phyloP scores from a whole-genome alignment of 2,888 invertebrate species.

The Sarcophaga carnaria region DNA sequence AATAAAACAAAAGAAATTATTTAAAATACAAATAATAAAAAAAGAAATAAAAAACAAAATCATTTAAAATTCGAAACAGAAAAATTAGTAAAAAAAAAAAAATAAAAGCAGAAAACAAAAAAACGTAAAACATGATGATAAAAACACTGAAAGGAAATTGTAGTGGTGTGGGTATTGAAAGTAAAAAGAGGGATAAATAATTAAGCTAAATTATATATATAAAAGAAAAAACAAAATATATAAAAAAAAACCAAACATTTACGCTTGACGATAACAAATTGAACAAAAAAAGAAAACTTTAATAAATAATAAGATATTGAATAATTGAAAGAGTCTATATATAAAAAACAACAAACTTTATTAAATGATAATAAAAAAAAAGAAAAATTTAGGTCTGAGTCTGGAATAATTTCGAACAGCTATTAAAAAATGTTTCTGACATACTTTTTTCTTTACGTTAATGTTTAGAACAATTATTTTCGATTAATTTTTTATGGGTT shows the following conservation, averaged over 20 bases:
- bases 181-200: constrained; percentile 52
- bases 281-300: constrained; percentile 36
- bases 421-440: constrained; percentile 6
- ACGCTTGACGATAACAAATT: constrained; percentile 64
- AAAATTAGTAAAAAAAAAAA: constrained; percentile 5
- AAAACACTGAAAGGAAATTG: constrained; percentile 16
- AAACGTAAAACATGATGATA: not conserved
- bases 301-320: constrained; percentile 50
- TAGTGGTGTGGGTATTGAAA: constrained; percentile 32
- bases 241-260: constrained; percentile 51
- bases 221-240: constrained; percentile 50
- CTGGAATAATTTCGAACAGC: constrained; percentile 36
- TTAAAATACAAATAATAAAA: constrained; percentile 18
- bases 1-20: constrained; percentile 2
- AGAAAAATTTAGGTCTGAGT: constrained; percentile 46
- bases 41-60: constrained; percentile 45
- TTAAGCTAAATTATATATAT: constrained; percentile 46
- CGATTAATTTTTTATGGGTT: constrained; percentile 33
- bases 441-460: constrained; percentile 6
- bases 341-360: constrained; percentile 34
- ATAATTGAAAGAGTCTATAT: constrained; percentile 54
- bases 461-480: constrained; percentile 15
- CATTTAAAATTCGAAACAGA: constrained; percentile 41
- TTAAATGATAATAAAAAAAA: constrained; percentile 40
- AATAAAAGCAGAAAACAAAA: constrained; percentile 28